A percentile compares a stretch with the other conserved stretches of the same genome.
Evolutionary conservation across 2,113 vertebrate genomes (phyloP).

Genomic region (Desmodus rotundus): DNA sequence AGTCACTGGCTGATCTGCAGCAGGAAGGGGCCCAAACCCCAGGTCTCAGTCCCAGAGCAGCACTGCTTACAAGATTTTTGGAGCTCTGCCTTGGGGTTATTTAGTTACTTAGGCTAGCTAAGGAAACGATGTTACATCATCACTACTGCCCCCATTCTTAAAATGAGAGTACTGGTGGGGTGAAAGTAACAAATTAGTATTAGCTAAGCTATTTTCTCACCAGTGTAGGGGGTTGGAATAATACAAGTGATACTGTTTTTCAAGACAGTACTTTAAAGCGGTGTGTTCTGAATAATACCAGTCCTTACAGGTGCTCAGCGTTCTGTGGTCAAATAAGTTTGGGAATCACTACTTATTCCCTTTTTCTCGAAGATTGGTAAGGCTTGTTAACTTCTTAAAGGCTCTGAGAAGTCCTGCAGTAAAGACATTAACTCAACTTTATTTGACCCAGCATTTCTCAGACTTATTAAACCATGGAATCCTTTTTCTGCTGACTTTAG

Average conservation of each 20-base stretch:
- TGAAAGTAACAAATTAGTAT: background rate
- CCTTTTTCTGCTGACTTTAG: background rate
- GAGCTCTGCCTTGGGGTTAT: background rate
- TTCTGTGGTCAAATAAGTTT: background rate
- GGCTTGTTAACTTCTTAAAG: background rate
- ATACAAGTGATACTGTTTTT: background rate
- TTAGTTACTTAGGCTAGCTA: background rate
- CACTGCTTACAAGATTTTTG: background rate
- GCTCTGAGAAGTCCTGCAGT: background rate
- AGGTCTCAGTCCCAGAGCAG: background rate
- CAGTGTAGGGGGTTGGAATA: background rate
- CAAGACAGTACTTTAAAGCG: background rate
- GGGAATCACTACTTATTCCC: background rate
- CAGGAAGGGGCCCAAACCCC: background rate
- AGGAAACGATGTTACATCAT: background rate
- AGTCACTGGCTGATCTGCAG: background rate
- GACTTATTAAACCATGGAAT: background rate
- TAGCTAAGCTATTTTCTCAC: background rate
- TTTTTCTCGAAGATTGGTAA: conserved; percentile 38
- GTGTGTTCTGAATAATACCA: background rate
- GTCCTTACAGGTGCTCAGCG: background rate
- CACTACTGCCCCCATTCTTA: background rate
- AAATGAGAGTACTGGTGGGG: background rate
- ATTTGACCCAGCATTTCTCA: conserved; percentile 1
- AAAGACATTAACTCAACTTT: background rate